Evolutionary conservation across 2,797 vertebrate genomes (phyloP).

Genomic region (Masticophis lateralis): DNA sequence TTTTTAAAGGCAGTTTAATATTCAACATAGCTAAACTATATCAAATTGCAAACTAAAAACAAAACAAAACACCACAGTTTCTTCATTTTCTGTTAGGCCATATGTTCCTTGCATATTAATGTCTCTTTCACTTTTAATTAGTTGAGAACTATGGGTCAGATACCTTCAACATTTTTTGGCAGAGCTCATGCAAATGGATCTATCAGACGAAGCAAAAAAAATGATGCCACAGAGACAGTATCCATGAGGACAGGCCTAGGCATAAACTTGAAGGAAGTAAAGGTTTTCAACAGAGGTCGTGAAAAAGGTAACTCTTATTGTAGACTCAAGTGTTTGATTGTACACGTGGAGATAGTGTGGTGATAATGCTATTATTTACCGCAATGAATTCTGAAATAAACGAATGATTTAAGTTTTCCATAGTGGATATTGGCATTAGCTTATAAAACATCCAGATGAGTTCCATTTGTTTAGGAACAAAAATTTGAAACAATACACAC

Average conservation of each 20-base stretch:
- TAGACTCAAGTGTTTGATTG: constrained; percentile 48
- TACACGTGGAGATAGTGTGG: neutral
- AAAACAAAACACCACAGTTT: constrained; percentile 18
- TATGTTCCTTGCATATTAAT: constrained; percentile 66
- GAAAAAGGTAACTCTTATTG: constrained; percentile 89
- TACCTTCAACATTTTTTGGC: constrained; percentile 70
- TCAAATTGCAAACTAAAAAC: constrained; percentile 58
- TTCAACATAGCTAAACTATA: constrained; percentile 55
- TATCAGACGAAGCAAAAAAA: constrained; percentile 90
- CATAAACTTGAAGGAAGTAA: constrained; percentile 96
- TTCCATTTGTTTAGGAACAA: neutral
- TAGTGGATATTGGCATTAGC: neutral
- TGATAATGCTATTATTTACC: neutral
- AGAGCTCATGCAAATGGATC: constrained; percentile 98
- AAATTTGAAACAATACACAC: neutral
- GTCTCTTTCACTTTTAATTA: constrained; percentile 69
- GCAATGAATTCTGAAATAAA: constrained; percentile 5
- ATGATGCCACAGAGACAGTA: constrained; percentile 84
- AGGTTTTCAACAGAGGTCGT: constrained; percentile 92
- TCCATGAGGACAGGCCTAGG: constrained; percentile 95
- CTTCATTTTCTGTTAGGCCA: constrained; percentile 55
- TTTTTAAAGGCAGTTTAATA: constrained; percentile 55
- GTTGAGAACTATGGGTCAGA: constrained; percentile 67
- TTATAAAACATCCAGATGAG: neutral
- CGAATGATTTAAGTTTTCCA: neutral